Evolutionary conservation across 92 coral and sea anemone genomes (phyloP).

Genomic region (Ricordea florida): DNA sequence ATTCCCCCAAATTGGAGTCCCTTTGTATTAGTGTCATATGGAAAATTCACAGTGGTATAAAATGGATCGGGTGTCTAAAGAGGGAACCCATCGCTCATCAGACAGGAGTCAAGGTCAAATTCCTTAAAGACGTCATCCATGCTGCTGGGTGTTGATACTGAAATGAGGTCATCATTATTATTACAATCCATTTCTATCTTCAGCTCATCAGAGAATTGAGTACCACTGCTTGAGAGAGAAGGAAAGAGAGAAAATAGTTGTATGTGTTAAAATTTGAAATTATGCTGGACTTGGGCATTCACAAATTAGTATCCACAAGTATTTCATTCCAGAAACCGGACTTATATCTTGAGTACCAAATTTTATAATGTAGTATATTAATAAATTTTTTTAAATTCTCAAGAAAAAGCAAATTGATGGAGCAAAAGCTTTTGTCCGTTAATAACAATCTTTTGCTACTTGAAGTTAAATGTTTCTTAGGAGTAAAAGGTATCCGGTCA

Average conservation of each 20-base stretch:
- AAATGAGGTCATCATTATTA: slow-evolving; percentile 40
- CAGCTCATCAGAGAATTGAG: slow-evolving; percentile 42
- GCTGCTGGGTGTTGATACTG: slow-evolving; percentile 55
- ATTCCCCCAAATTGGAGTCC: not conserved
- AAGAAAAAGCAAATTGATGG: not conserved
- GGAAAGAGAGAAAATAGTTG: not conserved
- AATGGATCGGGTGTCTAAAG: slow-evolving; percentile 34
- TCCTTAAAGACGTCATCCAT: slow-evolving; percentile 77
- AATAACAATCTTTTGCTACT: too few species aligned
- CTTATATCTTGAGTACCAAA: too few species aligned
- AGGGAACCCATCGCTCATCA: slow-evolving; percentile 78
- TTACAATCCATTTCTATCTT: slow-evolving; percentile 55
- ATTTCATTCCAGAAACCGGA: too few species aligned
- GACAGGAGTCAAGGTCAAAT: slow-evolving; percentile 80
- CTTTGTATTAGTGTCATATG: not conserved
- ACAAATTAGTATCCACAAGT: too few species aligned
- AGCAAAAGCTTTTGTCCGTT: too few species aligned
- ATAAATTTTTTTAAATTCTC: not conserved
- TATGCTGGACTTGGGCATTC: too few species aligned
- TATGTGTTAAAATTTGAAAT: too few species aligned
- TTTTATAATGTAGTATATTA: too few species aligned
- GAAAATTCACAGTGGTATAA: not conserved
- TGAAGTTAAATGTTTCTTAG: too few species aligned
- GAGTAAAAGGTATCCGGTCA: too few species aligned
- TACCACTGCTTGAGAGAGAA: slow-evolving; percentile 23